These are phyloP conservation scores for Norana najaformis DNA, from an alignment of 2,888 invertebrate species.

Conservation along the genomic window DNA sequence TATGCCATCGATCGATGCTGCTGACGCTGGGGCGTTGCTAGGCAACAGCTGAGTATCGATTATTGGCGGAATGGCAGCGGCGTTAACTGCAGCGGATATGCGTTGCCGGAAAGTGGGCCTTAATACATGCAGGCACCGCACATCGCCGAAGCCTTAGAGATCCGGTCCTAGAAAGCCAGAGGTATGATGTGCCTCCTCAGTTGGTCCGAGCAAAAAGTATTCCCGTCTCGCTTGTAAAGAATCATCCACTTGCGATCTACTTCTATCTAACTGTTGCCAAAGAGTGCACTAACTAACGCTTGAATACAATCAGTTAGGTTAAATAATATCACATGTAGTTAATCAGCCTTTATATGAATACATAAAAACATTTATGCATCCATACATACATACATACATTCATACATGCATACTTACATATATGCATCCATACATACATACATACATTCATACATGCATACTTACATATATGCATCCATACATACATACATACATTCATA, in stretches of 20 bases:
- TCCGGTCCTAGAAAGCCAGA: neutral
- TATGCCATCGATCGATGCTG: neutral
- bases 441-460: neutral
- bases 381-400: neutral
- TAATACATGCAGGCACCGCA: neutral
- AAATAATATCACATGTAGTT: neutral
- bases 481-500: neutral
- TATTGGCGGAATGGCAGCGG: neutral
- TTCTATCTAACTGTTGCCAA: neutral
- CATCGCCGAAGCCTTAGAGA: neutral
- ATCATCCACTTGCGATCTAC: neutral
- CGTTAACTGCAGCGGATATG: neutral
- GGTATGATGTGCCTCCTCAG: neutral
- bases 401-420: neutral
- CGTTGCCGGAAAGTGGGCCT: neutral
- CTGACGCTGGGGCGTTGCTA: constrained; percentile 13
- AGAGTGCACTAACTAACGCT: neutral
- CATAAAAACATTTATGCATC: neutral
- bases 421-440: neutral
- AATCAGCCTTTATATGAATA: no score
- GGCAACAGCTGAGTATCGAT: neutral
- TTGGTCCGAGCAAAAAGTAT: neutral
- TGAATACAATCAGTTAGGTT: neutral
- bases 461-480: neutral
- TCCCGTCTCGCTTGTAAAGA: neutral